These are phyloP conservation scores for Ochotona princeps DNA, from an alignment of 2,113 vertebrate genomes.

Conservation along the genomic window DNA sequence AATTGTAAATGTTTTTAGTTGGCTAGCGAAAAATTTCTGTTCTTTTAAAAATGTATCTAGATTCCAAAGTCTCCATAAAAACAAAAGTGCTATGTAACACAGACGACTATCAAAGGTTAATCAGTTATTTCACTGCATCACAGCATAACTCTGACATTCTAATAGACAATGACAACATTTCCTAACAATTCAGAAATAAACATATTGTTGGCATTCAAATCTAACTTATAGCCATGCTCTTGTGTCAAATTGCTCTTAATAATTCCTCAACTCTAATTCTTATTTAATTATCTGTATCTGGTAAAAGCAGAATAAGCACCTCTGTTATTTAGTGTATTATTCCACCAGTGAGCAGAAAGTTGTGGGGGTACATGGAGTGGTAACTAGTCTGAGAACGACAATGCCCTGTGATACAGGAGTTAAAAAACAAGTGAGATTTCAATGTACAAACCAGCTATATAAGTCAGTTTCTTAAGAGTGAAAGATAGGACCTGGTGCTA, in stretches of 20 bases:
- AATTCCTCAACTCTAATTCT: slow-evolving; percentile 13
- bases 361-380: neutral
- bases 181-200: slow-evolving; percentile 50
- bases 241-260: slow-evolving; percentile 29
- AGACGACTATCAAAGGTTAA: slow-evolving; percentile 21
- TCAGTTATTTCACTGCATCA: slow-evolving; percentile 11
- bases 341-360: neutral
- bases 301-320: neutral
- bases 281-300: neutral
- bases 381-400: neutral
- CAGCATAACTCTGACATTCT: neutral
- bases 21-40: neutral
- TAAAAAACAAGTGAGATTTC: neutral
- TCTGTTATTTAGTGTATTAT: neutral
- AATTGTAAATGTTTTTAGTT: slow-evolving; percentile 71
- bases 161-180: slow-evolving; percentile 27
- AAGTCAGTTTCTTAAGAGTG: neutral
- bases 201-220: slow-evolving; percentile 57
- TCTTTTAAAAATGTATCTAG: slow-evolving; percentile 41
- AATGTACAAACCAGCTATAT: neutral
- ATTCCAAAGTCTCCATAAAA: slow-evolving; percentile 41
- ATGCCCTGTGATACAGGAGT: neutral
- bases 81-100: neutral
- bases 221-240: slow-evolving; percentile 43
- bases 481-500: neutral